A percentile compares a stretch with the other conserved stretches of the same genome.
These are phyloP conservation scores for Matsumurasca onukii DNA, from an alignment of 1,140 invertebrate genomes.

Conservation along the genomic window DNA sequence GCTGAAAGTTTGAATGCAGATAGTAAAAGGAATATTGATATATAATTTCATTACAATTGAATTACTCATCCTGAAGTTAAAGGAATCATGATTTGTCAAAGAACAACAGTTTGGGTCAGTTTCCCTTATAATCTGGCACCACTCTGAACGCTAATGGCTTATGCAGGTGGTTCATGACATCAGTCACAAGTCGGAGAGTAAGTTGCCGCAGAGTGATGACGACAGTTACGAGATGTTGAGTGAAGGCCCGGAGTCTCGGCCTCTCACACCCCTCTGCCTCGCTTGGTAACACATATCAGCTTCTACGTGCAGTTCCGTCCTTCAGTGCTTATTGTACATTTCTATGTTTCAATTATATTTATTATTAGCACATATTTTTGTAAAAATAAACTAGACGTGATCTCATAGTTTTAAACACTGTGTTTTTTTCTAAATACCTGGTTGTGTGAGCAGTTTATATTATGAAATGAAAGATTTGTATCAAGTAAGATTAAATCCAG, in stretches of 20 bases:
- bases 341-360: background rate
- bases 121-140: too few species aligned
- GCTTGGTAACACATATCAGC: background rate
- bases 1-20: too few species aligned
- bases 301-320: background rate
- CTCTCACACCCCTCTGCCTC: constrained; percentile 2
- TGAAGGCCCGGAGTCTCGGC: constrained; percentile 17
- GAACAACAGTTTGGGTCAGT: too few species aligned
- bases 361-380: constrained; percentile 24
- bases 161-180: constrained; percentile 12
- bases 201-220: constrained; percentile 24
- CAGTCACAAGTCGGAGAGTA: background rate
- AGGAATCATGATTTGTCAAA: too few species aligned
- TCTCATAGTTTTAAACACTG: constrained; percentile 13
- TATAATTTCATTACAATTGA: too few species aligned
- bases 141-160: too few species aligned
- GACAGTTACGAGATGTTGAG: constrained; percentile 25
- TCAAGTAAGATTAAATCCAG: too few species aligned
- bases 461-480: too few species aligned
- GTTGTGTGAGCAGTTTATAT: too few species aligned
- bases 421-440: too few species aligned
- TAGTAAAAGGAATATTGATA: too few species aligned
- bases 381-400: constrained; percentile 16
- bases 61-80: too few species aligned
- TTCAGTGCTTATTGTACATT: background rate